These are phyloP conservation scores for Pelmatolapia mariae DNA, from an alignment of 2,113 vertebrate species.

Conservation along the genomic window DNA sequence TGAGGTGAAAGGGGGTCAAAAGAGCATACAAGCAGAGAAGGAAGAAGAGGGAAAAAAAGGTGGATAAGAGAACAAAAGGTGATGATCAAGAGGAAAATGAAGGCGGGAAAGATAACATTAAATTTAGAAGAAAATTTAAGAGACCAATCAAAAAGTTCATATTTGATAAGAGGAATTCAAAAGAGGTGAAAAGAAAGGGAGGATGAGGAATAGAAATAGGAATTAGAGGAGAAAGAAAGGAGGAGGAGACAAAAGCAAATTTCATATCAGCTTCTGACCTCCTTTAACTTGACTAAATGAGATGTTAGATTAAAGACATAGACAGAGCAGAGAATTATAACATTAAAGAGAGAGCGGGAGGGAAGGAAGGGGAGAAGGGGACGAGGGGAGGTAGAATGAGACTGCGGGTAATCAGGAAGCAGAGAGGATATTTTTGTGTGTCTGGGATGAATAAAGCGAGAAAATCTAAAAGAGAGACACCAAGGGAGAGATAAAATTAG, in stretches of 20 bases:
- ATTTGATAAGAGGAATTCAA: neutral
- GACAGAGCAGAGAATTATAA: neutral
- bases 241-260: neutral
- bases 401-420: neutral
- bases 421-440: neutral
- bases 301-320: slow-evolving; percentile 30
- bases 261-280: slow-evolving; percentile 21
- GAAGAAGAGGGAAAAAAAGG: neutral
- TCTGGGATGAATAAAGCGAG: neutral
- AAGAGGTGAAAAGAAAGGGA: neutral
- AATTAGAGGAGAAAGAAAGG: neutral
- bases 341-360: neutral
- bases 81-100: neutral
- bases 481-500: neutral
- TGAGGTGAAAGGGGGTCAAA: neutral
- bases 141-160: neutral
- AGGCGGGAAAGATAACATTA: neutral
- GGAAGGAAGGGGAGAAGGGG: neutral
- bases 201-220: neutral
- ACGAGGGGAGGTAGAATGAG: neutral
- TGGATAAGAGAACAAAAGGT: neutral
- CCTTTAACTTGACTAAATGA: slow-evolving; percentile 20
- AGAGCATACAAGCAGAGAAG: neutral
- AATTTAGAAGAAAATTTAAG: neutral
- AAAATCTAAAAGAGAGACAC: neutral